Conservation (phyloP, 2,888 invertebrate genomes). For the Eudemis profundana region DNA sequence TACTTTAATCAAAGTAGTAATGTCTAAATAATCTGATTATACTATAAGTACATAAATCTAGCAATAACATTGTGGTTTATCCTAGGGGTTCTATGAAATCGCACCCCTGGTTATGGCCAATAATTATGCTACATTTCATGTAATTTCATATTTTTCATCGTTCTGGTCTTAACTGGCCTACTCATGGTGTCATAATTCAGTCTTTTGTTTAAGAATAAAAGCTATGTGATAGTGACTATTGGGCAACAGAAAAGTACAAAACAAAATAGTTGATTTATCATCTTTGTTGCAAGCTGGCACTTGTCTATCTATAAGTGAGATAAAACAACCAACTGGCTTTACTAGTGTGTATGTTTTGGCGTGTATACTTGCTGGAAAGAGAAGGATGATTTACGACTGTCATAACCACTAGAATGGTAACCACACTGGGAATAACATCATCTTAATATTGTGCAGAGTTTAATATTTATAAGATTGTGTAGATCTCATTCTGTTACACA, state of each 20-base stretch:
- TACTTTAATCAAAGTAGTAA: conserved; percentile 10
- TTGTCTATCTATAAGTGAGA: not conserved
- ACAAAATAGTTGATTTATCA: conserved; percentile 23
- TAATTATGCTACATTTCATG: not conserved
- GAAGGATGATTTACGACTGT: too few species aligned
- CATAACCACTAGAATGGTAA: too few species aligned
- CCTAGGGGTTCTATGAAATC: not conserved
- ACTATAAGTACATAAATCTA: conserved; percentile 2
- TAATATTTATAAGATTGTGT: conserved; percentile 48
- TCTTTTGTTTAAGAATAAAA: conserved; percentile 35
- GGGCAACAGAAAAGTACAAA: conserved; percentile 28
- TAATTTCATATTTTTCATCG: not conserved
- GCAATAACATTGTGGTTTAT: not conserved
- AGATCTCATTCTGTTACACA: conserved; percentile 58
- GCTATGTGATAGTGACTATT: conserved; percentile 23
- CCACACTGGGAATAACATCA: too few species aligned
- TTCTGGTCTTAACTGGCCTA: not conserved
- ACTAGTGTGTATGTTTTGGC: too few species aligned
- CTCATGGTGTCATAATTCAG: conserved; percentile 23
- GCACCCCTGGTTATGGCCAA: too few species aligned
- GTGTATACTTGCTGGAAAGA: too few species aligned
- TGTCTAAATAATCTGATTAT: conserved; percentile 2
- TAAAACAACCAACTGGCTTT: not conserved
- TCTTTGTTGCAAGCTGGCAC: not conserved
- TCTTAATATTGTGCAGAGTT: conserved; percentile 38